phyloP scores from a whole-genome alignment of 2,113 vertebrate species.

The Boulengeromyrus knoepffleri region DNA sequence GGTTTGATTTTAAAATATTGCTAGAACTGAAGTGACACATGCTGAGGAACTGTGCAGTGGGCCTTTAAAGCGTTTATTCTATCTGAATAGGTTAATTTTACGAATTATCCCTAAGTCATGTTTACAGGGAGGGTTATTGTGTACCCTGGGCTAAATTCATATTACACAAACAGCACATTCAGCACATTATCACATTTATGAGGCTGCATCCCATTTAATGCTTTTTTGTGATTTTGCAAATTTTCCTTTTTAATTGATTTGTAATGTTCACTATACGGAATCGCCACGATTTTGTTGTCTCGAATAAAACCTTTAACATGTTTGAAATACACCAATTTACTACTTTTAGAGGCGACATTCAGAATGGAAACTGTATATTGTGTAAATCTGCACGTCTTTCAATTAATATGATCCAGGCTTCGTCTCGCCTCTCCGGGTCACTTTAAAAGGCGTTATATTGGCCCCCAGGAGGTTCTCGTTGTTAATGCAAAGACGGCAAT shows the following conservation, averaged over 20 bases:
- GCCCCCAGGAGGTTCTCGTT: background rate
- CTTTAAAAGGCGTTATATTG: background rate
- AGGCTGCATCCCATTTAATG: background rate
- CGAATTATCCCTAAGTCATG: background rate
- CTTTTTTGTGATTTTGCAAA: background rate
- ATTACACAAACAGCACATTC: background rate
- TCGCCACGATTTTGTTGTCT: background rate
- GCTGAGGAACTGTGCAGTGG: background rate
- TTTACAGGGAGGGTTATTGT: background rate
- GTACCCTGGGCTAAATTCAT: background rate
- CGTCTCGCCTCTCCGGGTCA: no score
- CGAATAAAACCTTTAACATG: background rate
- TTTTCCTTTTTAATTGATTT: background rate
- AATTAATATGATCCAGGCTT: background rate
- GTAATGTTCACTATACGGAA: background rate
- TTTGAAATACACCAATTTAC: background rate
- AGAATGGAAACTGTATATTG: background rate
- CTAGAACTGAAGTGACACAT: background rate
- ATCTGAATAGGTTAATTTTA: background rate
- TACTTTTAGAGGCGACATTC: background rate
- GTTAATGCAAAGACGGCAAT: background rate
- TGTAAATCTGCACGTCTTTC: background rate
- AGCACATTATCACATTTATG: background rate
- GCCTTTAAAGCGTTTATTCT: background rate
- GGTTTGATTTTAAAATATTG: background rate